A percentile compares a stretch with the other conserved stretches of the same genome.
Conservation (phyloP, 1,140 invertebrate species). For the Zaprionus vittiger region DNA sequence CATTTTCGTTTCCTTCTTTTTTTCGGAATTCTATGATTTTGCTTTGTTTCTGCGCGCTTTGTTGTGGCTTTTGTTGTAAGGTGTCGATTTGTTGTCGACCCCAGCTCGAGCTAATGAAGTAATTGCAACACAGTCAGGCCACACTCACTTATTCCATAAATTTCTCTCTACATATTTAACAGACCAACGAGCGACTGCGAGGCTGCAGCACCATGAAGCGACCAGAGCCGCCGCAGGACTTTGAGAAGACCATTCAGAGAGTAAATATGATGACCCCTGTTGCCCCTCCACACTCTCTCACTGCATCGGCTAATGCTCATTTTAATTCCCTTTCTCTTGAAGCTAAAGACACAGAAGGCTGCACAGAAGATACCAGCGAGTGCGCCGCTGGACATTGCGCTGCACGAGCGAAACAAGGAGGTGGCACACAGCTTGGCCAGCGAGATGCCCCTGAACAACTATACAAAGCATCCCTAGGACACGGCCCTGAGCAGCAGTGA, state of each 20-base stretch:
- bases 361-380: constrained; percentile 73
- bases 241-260: constrained; percentile 83
- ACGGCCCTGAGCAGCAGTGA: constrained; percentile 72
- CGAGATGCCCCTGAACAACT: constrained; percentile 81
- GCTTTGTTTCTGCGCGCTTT: constrained; percentile 11
- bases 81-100: constrained; percentile 71
- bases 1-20: constrained; percentile 38
- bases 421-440: constrained; percentile 72
- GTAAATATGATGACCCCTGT: constrained; percentile 59
- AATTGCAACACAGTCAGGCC: constrained; percentile 50
- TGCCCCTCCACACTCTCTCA: background rate
- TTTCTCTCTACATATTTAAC: constrained; percentile 24
- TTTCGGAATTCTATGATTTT: constrained; percentile 28
- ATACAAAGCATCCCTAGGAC: constrained; percentile 84
- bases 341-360: constrained; percentile 83
- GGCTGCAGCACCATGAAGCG: constrained; percentile 79
- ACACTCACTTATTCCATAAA: constrained; percentile 40
- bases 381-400: constrained; percentile 68
- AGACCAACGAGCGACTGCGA: constrained; percentile 74
- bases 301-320: background rate
- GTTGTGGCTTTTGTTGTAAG: constrained; percentile 61
- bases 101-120: constrained; percentile 69
- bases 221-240: constrained; percentile 81
- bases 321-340: background rate
- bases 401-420: constrained; percentile 78